Evolutionary conservation across 2,888 invertebrate genomes (phyloP), one percentile per base, ranked within the genome.

Genomic region (Protophormia terraenovae): DNA sequence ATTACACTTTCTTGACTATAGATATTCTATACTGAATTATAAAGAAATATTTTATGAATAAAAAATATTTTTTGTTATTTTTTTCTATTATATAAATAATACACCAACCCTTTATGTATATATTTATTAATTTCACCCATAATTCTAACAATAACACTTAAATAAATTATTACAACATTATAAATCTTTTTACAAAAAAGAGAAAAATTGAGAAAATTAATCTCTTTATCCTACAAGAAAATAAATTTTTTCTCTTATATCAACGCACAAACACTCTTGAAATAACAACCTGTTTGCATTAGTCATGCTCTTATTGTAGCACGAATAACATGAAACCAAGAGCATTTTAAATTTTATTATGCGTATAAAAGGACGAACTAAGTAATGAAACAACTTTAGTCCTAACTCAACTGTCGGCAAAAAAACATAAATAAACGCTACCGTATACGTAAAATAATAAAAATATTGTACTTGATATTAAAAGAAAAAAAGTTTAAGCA

Each of bases 221-320:
- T 6, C 24, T 50, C 62, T 47, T 22, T 32, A 32, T 24, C 1
- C 12, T 24, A 12, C 10, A 19, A 8, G 0, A 14, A 55, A 58
- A 27, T 3, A 29, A 1, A 10, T 22, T 24, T 2, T 12, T 16
- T 22, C 32, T 64, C 35, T 53, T 64, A 62, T 16, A 16, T 12
- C 14, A 12, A 14, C 53, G 22, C 35, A 27, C 6, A 35, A 62
- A 38, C 27, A 50, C 78, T 78, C 50, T 78, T 78, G 38, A 67
- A 62, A 78, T 27, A 85, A 85, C 85, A 85, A 85, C 85, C 85
- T 85, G 85, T 82, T 85, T 85, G 85, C 85, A 38, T 78, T 78
- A 62, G 35, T 22, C 32, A 38, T 16, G 6, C 82, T 83, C 76
- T 76, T 64, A 19, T 1, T 7, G 1, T 10, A 3, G 16, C 29